Conservation (phyloP, 2,113 vertebrate genomes). For the Ovibos moschatus region DNA sequence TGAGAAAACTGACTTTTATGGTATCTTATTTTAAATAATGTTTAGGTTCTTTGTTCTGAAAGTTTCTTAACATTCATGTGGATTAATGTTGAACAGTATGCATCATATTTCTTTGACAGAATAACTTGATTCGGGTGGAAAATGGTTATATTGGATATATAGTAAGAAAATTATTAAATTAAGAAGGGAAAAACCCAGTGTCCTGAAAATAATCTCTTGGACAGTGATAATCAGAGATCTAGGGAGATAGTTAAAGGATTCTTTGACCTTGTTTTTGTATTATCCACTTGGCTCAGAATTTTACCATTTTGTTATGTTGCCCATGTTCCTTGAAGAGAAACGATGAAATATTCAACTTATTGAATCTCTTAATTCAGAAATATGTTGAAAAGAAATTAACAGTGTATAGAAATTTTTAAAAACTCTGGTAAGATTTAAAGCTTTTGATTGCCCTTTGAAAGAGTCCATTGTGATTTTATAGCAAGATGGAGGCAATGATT, state of each 20-base stretch:
- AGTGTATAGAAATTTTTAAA: neutral
- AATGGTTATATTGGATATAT: neutral
- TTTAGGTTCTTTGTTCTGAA: neutral
- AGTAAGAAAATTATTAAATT: neutral
- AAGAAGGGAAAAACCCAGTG: neutral
- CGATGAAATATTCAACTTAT: neutral
- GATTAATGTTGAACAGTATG: neutral
- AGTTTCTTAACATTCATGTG: neutral
- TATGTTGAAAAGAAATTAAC: conserved; percentile 55
- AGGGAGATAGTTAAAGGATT: neutral
- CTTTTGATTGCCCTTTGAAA: neutral
- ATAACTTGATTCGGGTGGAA: neutral
- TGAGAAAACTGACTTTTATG: neutral
- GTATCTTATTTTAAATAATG: neutral
- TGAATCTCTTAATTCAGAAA: conserved; percentile 20
- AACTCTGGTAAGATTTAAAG: conserved; percentile 66
- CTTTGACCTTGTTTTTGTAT: neutral
- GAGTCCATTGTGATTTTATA: neutral
- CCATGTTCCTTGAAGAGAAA: neutral
- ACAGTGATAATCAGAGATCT: neutral
- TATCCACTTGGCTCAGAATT: neutral
- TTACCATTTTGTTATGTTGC: neutral
- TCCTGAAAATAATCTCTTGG: neutral
- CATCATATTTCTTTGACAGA: neutral
- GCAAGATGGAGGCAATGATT: conserved; percentile 16